Percentiles rank a stretch among this genome's conserved stretches.
Evolutionary conservation across 92 coral and sea anemone species (phyloP).

Genomic region (Porites lobata): DNA sequence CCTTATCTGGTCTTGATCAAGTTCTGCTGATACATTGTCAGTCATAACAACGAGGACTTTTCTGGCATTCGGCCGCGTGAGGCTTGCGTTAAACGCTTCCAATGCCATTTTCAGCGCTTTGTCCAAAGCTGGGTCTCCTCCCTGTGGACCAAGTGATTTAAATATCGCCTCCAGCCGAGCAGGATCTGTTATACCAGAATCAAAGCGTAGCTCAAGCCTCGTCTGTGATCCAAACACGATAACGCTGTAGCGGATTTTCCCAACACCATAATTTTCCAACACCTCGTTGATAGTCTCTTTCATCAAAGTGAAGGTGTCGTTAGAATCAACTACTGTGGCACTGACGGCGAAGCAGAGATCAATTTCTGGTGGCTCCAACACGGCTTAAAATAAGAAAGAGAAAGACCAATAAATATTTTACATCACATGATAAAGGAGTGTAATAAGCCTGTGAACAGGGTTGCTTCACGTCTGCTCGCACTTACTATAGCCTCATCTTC

Average conservation of each 20-base stretch:
- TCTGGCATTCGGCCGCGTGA: conserved; percentile 75
- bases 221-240: conserved; percentile 73
- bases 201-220: conserved; percentile 46
- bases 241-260: conserved; percentile 73
- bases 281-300: conserved; percentile 71
- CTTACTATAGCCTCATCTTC: no score
- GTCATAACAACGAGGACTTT: conserved; percentile 78
- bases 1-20: conserved; percentile 33
- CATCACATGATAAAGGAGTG: background rate
- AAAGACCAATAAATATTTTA: background rate
- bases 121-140: conserved; percentile 76
- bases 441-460: no score
- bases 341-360: conserved; percentile 81
- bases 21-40: conserved; percentile 64
- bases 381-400: conserved; percentile 11
- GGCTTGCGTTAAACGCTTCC: conserved; percentile 62
- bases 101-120: conserved; percentile 70
- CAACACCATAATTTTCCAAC: conserved; percentile 64
- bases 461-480: no score
- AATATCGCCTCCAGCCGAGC: conserved; percentile 47
- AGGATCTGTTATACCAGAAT: conserved; percentile 39
- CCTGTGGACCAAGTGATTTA: conserved; percentile 33
- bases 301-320: conserved; percentile 71
- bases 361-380: conserved; percentile 65
- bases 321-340: conserved; percentile 68